Conservation (phyloP, 2,797 vertebrate species). For the Macroramphosus scolopax region DNA sequence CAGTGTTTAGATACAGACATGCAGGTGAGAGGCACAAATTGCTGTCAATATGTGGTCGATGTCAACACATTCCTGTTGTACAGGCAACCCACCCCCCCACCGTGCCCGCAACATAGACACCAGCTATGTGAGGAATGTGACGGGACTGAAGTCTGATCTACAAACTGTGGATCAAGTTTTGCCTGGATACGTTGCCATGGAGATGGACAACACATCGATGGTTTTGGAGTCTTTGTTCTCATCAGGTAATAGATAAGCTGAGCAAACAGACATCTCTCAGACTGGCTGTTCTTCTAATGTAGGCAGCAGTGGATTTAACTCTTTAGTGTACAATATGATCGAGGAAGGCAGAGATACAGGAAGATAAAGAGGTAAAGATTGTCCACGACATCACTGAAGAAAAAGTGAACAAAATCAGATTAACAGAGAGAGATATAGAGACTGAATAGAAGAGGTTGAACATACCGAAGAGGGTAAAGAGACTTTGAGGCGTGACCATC, state of each 20-base stretch:
- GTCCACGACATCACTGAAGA: slow-evolving; percentile 59
- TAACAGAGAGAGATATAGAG: slow-evolving; percentile 74
- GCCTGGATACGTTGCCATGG: neutral
- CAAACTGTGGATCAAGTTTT: neutral
- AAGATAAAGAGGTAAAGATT: slow-evolving; percentile 46
- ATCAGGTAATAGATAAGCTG: slow-evolving; percentile 29
- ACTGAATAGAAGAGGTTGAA: slow-evolving; percentile 89
- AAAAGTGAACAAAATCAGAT: slow-evolving; percentile 64
- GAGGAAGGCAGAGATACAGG: slow-evolving; percentile 35
- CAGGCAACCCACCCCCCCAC: too few species aligned
- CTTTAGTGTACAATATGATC: slow-evolving; percentile 25
- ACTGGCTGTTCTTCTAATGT: slow-evolving; percentile 35
- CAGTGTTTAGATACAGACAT: too few species aligned
- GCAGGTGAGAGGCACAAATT: too few species aligned
- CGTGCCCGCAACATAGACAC: too few species aligned
- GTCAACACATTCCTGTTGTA: too few species aligned
- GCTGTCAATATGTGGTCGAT: too few species aligned
- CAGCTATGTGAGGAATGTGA: too few species aligned
- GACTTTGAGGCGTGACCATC: slow-evolving; percentile 99
- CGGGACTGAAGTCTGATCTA: too few species aligned
- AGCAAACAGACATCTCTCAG: slow-evolving; percentile 34
- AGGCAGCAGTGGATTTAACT: slow-evolving; percentile 35
- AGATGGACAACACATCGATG: slow-evolving; percentile 5
- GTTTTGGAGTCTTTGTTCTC: slow-evolving; percentile 43
- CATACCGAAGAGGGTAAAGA: slow-evolving; percentile 99